Percentiles rank a stretch among this genome's conserved stretches.
phyloP scores from a whole-genome alignment of 2,113 vertebrate species.

The Barbus barbus region DNA sequence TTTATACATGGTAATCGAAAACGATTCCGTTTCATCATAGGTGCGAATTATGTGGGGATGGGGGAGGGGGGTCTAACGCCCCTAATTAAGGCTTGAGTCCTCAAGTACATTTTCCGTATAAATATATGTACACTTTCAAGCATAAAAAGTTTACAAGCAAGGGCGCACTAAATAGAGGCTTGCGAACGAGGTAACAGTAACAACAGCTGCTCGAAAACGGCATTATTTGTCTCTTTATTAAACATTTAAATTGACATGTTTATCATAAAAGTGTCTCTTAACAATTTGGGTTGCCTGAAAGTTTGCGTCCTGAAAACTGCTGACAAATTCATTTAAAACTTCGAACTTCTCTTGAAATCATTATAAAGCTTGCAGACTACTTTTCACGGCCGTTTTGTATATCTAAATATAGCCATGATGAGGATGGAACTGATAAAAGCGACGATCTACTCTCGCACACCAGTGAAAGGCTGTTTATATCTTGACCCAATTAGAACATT shows the following conservation, averaged over 20 bases:
- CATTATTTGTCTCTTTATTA: too few species aligned
- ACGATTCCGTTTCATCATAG: not conserved
- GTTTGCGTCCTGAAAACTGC: not conserved
- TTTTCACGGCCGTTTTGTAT: not conserved
- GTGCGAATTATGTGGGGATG: not conserved
- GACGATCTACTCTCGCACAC: conserved; percentile 54
- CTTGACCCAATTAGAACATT: conserved; percentile 74
- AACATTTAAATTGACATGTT: not conserved
- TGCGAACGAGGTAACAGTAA: too few species aligned
- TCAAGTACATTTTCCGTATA: not conserved
- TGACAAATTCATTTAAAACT: not conserved
- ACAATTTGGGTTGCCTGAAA: not conserved
- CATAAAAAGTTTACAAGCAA: not conserved
- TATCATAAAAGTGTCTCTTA: not conserved
- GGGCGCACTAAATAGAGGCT: not conserved
- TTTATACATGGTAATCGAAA: not conserved
- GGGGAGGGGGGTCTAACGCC: not conserved
- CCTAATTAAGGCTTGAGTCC: not conserved
- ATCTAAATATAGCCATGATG: not conserved
- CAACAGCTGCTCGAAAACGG: too few species aligned
- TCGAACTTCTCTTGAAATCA: not conserved
- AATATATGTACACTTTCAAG: not conserved
- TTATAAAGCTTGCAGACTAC: not conserved
- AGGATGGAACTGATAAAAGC: conserved; percentile 12
- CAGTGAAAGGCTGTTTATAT: conserved; percentile 72